Evolutionary conservation across 64 coral and sea anemone genomes (phyloP).

Genomic region (Platygyra sinensis): DNA sequence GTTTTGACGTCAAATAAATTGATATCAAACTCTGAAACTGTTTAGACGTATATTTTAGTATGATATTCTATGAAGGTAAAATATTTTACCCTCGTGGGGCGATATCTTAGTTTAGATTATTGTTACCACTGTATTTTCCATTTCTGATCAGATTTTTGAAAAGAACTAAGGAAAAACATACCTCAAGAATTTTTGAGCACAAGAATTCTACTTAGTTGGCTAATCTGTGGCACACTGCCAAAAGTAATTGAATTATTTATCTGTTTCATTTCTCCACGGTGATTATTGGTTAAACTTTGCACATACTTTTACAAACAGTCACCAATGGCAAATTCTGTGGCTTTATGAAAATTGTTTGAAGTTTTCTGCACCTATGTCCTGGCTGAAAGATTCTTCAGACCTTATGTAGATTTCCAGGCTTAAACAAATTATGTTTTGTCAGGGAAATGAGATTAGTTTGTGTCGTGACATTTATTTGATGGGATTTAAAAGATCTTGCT

Average conservation of each 20-base stretch:
- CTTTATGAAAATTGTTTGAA: neutral
- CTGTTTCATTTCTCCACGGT: neutral
- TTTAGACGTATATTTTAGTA: neutral
- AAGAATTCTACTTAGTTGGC: slow-evolving; percentile 9
- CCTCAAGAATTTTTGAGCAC: neutral
- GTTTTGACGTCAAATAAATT: neutral
- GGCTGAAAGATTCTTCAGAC: neutral
- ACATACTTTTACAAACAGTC: neutral
- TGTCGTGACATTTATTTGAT: slow-evolving; percentile 36
- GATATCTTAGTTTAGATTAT: neutral
- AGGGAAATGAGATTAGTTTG: slow-evolving; percentile 27
- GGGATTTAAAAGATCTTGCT: slow-evolving; percentile 26
- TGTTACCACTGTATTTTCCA: neutral
- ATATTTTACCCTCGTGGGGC: neutral
- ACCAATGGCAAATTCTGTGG: neutral
- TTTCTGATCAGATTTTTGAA: neutral
- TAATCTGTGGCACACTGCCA: slow-evolving; percentile 37
- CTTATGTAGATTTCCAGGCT: neutral
- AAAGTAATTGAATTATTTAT: slow-evolving; percentile 14
- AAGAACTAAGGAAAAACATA: neutral
- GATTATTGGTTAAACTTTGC: neutral
- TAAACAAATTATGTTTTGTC: neutral
- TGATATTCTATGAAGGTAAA: neutral
- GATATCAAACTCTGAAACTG: slow-evolving; percentile 8
- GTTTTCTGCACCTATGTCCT: neutral